These are phyloP conservation scores for Prosopocoilus inquinatus DNA, from an alignment of 2,888 invertebrate genomes.

Conservation along the genomic window DNA sequence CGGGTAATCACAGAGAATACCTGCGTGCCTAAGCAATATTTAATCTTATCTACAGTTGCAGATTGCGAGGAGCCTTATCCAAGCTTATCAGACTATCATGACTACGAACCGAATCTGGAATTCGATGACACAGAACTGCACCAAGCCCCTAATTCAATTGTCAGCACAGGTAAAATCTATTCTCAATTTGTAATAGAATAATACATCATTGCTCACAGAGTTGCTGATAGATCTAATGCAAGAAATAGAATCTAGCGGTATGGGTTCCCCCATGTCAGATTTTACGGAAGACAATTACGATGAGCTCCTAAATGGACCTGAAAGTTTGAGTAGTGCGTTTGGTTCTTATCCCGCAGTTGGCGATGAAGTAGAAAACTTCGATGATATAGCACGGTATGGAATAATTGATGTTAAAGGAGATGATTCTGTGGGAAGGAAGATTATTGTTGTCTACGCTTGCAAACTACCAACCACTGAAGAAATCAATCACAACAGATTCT, in stretches of 20 bases:
- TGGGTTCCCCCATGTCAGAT: conserved; percentile 75
- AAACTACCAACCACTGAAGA: conserved; percentile 56
- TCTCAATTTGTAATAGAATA: not conserved
- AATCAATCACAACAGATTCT: conserved; percentile 61
- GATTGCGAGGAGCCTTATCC: conserved; percentile 72
- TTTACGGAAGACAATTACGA: conserved; percentile 91
- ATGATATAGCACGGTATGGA: conserved; percentile 69
- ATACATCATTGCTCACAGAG: conserved; percentile 4
- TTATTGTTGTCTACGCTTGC: conserved; percentile 96
- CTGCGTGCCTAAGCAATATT: conserved; percentile 11
- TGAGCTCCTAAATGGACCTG: conserved; percentile 68
- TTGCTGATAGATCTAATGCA: conserved; percentile 43
- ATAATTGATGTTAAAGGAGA: conserved; percentile 84
- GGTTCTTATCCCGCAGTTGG: conserved; percentile 56
- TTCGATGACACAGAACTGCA: conserved; percentile 93
- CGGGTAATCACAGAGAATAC: conserved; percentile 44
- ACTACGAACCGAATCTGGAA: conserved; percentile 93
- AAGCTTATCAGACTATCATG: conserved; percentile 87
- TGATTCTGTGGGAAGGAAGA: conserved; percentile 83
- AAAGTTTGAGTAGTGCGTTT: conserved; percentile 45
- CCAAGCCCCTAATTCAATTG: conserved; percentile 58
- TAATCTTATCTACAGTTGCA: conserved; percentile 4
- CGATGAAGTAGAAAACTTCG: conserved; percentile 56
- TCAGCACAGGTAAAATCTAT: conserved; percentile 62
- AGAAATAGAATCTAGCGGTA: conserved; percentile 47